Base-by-base conservation (phyloP, 1,140 invertebrate species). In the Ceratina australensis region DNA sequence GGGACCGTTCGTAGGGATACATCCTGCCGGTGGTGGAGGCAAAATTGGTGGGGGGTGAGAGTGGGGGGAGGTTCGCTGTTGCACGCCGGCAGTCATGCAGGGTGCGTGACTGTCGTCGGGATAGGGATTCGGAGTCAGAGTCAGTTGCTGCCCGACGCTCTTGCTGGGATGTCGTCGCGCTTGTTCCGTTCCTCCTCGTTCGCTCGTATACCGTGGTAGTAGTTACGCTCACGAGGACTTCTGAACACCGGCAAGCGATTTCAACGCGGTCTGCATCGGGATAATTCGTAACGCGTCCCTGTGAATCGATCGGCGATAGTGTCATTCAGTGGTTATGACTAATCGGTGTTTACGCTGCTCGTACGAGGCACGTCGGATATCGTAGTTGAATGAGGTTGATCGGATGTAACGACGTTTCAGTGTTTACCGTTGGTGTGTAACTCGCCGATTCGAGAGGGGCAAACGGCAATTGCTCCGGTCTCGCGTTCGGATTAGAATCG, bases 31-130 rank as follows among this genome's bases (percentile, higher is more conserved):
- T 63, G 54, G 71, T 63, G 67, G 78, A 18, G 64, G 26, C 33
- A 61, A 28, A 12, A 47, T 24, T 24, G 65, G 67, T 56, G 47
- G 59, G 67, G 61, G 52, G 54, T 47, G 8, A 7, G 13, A 20
- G 49, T 15, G 66, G 74, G 59, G 66, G 74, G 59, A 65, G 83
- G 81, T 67, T 60, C 56, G 12, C 33, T 42, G 60, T 63, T 77
- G 71, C 84, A 86, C 84, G 85, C 85, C 56, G 85, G 47, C 80
- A 86, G 81, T 81, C 80, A 86, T 66, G 66, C 84, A 80, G 86
- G 85, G 76, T 85, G 80, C 85, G 83, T 83, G 85, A 86, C 80
- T 85, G 85, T 87, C 83, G 86, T 72, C 71, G 60, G 85, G 83
- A 85, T 69, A 72, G 69, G 64, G 82, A 82, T 63, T 76, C 85